Conservation (phyloP, 2,888 invertebrate species). For the Amphipyra berbera region DNA sequence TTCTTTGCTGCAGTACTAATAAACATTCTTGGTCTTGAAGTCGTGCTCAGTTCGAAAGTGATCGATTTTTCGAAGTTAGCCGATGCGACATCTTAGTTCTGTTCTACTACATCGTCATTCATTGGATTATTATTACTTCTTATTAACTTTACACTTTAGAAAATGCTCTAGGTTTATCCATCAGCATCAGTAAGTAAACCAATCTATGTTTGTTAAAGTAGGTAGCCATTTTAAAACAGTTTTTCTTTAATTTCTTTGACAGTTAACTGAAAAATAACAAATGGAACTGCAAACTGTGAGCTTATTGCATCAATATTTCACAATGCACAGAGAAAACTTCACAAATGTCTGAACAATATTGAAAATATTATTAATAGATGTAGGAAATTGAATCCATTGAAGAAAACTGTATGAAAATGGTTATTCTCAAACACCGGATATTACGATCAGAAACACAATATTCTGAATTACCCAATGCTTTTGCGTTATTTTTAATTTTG, state of each 20-base stretch:
- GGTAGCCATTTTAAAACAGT: neutral
- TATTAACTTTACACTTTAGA: too few relatives aligned
- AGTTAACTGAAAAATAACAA: neutral
- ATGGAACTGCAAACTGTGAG: neutral
- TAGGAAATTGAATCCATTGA: conserved; percentile 41
- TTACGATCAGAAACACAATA: conserved; percentile 20
- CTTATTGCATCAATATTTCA: conserved; percentile 27
- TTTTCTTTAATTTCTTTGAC: conserved; percentile 13
- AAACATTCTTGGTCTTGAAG: too few relatives aligned
- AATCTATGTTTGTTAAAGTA: too few relatives aligned
- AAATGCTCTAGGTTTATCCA: too few relatives aligned
- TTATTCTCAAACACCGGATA: conserved; percentile 22
- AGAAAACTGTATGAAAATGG: conserved; percentile 13
- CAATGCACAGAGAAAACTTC: conserved; percentile 11
- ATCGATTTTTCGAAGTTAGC: too few relatives aligned
- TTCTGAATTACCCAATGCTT: neutral
- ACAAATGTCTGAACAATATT: conserved; percentile 11
- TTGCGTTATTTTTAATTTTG: too few relatives aligned
- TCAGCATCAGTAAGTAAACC: too few relatives aligned
- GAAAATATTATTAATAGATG: conserved; percentile 34
- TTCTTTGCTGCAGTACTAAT: too few relatives aligned
- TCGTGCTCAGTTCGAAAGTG: too few relatives aligned
- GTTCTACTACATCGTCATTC: too few relatives aligned
- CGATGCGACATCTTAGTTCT: too few relatives aligned
- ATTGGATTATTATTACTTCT: too few relatives aligned